Base-by-base conservation (phyloP, 2,113 vertebrate species). In the Leucoraja erinaceus region DNA sequence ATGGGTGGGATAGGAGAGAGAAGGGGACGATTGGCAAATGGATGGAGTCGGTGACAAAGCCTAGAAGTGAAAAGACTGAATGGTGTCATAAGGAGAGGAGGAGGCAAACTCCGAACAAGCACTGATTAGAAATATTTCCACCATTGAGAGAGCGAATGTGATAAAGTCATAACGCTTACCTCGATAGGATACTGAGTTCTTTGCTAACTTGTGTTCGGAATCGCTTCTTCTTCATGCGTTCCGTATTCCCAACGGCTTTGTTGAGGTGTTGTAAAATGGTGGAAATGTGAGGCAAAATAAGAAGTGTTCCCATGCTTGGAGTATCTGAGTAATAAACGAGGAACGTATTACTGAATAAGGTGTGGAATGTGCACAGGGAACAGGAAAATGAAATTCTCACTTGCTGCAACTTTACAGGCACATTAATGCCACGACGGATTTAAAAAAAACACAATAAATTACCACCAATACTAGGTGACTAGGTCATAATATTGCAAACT, bases 121-220 rank as follows among this genome's bases (percentile, higher is more conserved):
- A 47, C 38, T 18, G 56, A 81, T 20, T 25, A 11, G 22, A 61
- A 84, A 11, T 59, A 28, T 59, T 59, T 28, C 8, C 4, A 83
- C 54, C 18, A 4, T 0, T 56, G 0, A 86, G 61, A 31, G 2
- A 8, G 12, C 31, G n/a, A 63, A 88, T 63, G 16, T 18, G 59
- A 66, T 0, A 3, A 47, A 3, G 38, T 47, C 6, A 28, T 14
- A 63, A 63, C 16, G 10, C 47, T 96, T 95, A 99, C 99, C 97
- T 99, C 93, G 98, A 99, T 93, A 99, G 97, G 94, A 99, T 98
- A 95, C 97, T 98, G 93, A 99, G 98, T 93, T 99, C 98, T 94
- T 97, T 99, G 94, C 97, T 97, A 94, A 99, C 97, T 95, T 98
- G 98, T 3, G 93, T 94, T 86, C 96, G 96, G 66, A 97, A 98